A percentile compares a stretch with the other conserved stretches of the same genome.
Conservation (phyloP, 1,140 invertebrate species). For the silkworm (Bombyx mori) region DNA sequence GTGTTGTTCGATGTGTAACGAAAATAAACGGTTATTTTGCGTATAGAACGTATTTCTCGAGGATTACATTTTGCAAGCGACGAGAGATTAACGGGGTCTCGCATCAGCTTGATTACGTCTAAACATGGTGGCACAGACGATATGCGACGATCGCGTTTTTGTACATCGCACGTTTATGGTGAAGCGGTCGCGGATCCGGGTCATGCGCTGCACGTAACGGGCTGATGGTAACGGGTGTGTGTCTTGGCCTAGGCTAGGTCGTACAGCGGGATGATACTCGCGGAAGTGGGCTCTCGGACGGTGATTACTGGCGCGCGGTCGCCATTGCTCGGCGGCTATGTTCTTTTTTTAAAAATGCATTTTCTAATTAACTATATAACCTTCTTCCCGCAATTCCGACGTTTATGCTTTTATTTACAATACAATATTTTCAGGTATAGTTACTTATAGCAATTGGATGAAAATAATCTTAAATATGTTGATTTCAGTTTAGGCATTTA, state of each 20-base stretch:
- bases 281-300: slow-evolving; percentile 46
- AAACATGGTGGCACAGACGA: slow-evolving; percentile 33
- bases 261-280: slow-evolving; percentile 60
- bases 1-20: no score
- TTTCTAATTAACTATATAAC: no score
- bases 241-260: slow-evolving; percentile 46
- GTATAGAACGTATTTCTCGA: no score
- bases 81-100: no score
- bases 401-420: no score
- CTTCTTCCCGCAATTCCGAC: no score
- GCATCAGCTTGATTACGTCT: slow-evolving; percentile 2
- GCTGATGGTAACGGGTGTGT: slow-evolving; percentile 48
- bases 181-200: slow-evolving; percentile 47
- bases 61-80: no score
- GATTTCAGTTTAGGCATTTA: no score
- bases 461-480: no score
- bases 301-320: slow-evolving; percentile 23
- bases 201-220: slow-evolving; percentile 64
- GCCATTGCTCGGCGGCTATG: neutral
- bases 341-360: neutral
- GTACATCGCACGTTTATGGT: slow-evolving; percentile 25
- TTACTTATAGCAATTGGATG: no score
- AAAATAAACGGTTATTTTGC: no score
- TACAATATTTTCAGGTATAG: no score
- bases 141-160: slow-evolving; percentile 34